Conservation (phyloP, 2,113 vertebrate species). For the Alethe castanea region DNA sequence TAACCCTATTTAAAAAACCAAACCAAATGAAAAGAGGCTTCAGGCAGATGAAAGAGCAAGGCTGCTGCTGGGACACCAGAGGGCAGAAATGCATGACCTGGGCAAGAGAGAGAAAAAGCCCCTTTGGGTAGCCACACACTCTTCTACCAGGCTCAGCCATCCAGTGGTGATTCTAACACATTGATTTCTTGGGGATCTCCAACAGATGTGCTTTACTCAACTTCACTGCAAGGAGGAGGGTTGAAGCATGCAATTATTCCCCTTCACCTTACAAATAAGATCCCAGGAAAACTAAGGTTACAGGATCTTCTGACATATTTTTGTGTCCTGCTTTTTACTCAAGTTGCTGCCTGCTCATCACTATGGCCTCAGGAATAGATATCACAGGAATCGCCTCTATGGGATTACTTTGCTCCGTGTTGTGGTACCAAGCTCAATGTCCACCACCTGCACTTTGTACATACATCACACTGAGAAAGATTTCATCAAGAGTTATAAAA, state of each 20-base stretch:
- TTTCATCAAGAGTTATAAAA: background rate
- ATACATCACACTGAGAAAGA: background rate
- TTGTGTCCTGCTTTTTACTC: background rate
- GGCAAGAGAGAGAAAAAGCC: background rate
- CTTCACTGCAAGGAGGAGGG: background rate
- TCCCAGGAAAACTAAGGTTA: background rate
- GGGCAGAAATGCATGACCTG: background rate
- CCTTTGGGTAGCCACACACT: background rate
- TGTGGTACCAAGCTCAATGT: background rate
- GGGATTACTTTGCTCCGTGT: background rate
- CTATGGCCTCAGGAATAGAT: background rate
- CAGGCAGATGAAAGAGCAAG: background rate
- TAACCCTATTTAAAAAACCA: background rate
- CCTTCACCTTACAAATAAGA: background rate
- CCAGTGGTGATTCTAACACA: background rate
- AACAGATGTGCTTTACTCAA: background rate
- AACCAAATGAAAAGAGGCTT: background rate
- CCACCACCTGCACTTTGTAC: background rate
- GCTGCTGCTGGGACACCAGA: constrained; percentile 6
- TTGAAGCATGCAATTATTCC: background rate
- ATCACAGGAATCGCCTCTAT: fast-evolving
- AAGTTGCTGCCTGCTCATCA: background rate
- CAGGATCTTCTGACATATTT: background rate
- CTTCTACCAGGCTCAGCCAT: background rate
- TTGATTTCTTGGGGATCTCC: background rate